Base-by-base conservation (phyloP, 1,140 invertebrate species). In the Archegozetes longisetosus region DNA sequence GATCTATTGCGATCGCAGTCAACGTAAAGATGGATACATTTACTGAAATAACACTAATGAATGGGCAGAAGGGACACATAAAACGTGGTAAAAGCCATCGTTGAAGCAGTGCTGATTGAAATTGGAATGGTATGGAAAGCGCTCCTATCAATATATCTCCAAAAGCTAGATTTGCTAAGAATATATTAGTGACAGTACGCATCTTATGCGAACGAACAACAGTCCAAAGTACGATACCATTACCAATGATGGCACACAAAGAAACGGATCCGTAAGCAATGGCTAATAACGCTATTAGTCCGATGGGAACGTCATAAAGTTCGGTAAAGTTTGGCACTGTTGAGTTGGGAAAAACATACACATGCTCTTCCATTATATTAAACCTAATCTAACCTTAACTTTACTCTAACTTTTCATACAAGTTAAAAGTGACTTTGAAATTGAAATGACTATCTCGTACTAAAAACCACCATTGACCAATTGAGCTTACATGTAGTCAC, bases 151-250 rank as follows among this genome's bases (percentile, higher is more conserved):
- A 70, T 55, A 98, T 88, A 70, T 98, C 94, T 14, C 90, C 91
- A 14, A 97, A 74, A 0, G 93, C 94, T 58, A 98, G 73, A 71
- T 97, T 98, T 23, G 88, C 87, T 64, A 98, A 98, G 73, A 98
- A 98, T 47, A 93, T 82, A 72, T 98, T 98, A 17, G 94, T 98
- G 0, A 97, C 94, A 0, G 93, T 95, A 70, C 93, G 92, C 93
- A 98, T 98, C 46, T 85, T 81, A 51, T 82, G 82, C 70, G 94
- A 96, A 9, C 86, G 78, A 1, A 85, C 78, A 0, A 98, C 88
- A 0, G 88, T 89, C 20, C 85, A 77, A 68, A 86, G 88, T 3
- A 96, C 91, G 17, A 95, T 73, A 6, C 81, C 77, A 70, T 95
- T 95, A 0, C 90, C 90, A 25, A 88, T 72, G 6, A 92, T 76